These are phyloP conservation scores for Eubasilissa regina DNA, from an alignment of 1,140 invertebrate species.

Conservation along the genomic window DNA sequence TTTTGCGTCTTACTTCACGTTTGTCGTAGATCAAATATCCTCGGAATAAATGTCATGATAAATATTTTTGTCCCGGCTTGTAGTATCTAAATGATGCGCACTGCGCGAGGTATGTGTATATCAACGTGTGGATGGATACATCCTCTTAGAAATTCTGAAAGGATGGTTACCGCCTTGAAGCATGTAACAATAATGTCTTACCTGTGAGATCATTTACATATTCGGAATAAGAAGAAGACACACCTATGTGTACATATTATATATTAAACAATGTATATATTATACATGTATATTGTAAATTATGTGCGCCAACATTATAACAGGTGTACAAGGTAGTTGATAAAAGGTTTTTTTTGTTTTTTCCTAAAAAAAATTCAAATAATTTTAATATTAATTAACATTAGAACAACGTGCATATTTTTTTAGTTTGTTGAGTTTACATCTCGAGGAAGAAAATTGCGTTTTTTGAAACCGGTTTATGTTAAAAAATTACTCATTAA, in stretches of 20 bases:
- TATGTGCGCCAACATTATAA: background rate
- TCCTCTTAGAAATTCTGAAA: background rate
- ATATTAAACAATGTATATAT: background rate
- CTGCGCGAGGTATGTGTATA: background rate
- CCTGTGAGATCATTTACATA: background rate
- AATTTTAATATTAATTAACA: too few relatives aligned
- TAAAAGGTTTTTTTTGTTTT: too few relatives aligned
- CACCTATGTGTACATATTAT: background rate
- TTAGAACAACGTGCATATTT: too few relatives aligned
- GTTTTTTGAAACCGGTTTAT: too few relatives aligned
- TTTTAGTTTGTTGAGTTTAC: too few relatives aligned
- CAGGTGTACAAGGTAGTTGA: background rate
- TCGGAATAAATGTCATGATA: too few relatives aligned
- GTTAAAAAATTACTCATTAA: too few relatives aligned
- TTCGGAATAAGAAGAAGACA: background rate
- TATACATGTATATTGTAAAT: background rate
- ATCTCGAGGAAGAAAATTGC: too few relatives aligned
- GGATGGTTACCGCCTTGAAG: background rate
- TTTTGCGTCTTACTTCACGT: too few relatives aligned
- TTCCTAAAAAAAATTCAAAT: too few relatives aligned
- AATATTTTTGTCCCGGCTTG: background rate
- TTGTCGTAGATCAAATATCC: too few relatives aligned
- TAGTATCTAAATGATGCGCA: background rate
- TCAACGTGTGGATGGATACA: background rate
- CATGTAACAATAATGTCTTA: conserved; percentile 2